Evolutionary conservation across 1,140 invertebrate genomes (phyloP).

Genomic region (Stenopsyche tienmushanensis): DNA sequence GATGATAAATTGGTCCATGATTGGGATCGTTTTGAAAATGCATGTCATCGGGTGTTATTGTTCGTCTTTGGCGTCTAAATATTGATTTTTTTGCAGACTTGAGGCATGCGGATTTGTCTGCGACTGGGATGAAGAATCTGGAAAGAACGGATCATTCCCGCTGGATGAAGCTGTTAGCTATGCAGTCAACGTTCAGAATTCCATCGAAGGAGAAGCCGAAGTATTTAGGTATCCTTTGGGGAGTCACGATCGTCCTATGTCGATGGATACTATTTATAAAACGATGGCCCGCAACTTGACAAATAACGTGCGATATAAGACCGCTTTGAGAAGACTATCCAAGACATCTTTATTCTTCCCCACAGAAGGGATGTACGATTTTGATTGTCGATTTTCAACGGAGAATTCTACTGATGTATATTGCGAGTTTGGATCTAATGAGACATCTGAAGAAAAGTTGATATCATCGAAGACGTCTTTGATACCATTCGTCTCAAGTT

Average conservation of each 20-base stretch:
- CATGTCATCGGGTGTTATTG: no score
- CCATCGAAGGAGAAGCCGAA: constrained; percentile 48
- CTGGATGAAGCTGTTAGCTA: constrained; percentile 53
- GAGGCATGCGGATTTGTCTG: constrained; percentile 62
- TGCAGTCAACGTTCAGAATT: constrained; percentile 55
- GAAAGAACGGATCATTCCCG: constrained; percentile 18
- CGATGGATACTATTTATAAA: constrained; percentile 52
- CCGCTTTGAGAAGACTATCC: constrained; percentile 59
- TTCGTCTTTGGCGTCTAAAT: no score
- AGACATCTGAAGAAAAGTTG: neutral
- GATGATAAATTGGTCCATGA: no score
- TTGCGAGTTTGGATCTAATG: constrained; percentile 33
- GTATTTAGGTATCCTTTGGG: constrained; percentile 49
- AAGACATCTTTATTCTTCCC: constrained; percentile 63
- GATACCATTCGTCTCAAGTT: constrained; percentile 7
- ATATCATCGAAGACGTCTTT: neutral
- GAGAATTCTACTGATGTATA: constrained; percentile 25
- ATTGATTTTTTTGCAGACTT: no score
- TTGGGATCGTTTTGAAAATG: no score
- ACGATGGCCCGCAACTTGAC: constrained; percentile 57
- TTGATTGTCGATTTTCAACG: constrained; percentile 22
- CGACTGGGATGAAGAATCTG: constrained; percentile 45
- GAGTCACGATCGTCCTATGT: constrained; percentile 44
- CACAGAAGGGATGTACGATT: constrained; percentile 49
- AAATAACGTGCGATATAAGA: constrained; percentile 61